These are phyloP conservation scores for Steatornis caripensis DNA, from an alignment of 2,113 vertebrate species.

Conservation along the genomic window DNA sequence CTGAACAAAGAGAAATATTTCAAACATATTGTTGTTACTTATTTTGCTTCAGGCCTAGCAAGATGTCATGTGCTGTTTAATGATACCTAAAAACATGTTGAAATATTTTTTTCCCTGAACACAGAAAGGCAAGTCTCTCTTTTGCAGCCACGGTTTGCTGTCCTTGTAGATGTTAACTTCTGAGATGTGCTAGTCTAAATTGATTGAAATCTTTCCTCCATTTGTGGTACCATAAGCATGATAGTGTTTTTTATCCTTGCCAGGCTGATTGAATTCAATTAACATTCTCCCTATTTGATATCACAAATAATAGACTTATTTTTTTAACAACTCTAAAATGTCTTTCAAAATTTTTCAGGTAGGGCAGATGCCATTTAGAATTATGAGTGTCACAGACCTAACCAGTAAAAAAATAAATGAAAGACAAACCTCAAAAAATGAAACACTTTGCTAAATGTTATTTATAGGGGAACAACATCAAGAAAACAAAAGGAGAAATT, in stretches of 20 bases:
- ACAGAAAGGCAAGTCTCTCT: background rate
- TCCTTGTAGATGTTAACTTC: background rate
- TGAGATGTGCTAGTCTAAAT: background rate
- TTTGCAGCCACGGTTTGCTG: background rate
- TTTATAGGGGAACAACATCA: background rate
- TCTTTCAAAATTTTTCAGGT: background rate
- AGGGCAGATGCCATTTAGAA: background rate
- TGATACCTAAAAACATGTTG: background rate
- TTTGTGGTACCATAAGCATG: background rate
- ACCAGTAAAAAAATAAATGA: rapidly evolving
- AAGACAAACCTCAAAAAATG: background rate
- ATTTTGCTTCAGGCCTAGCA: background rate
- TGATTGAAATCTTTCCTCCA: background rate
- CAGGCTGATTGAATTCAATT: background rate
- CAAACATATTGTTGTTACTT: background rate
- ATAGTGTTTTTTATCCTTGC: background rate
- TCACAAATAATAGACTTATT: background rate
- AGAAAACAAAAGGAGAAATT: background rate
- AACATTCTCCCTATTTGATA: background rate
- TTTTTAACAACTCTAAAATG: background rate
- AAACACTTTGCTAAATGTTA: background rate
- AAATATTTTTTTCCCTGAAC: background rate
- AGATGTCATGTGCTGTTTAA: background rate
- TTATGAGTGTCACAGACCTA: background rate
- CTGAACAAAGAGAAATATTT: background rate